Conservation (phyloP, 2,888 invertebrate genomes). For the Folsomia manolachei region DNA sequence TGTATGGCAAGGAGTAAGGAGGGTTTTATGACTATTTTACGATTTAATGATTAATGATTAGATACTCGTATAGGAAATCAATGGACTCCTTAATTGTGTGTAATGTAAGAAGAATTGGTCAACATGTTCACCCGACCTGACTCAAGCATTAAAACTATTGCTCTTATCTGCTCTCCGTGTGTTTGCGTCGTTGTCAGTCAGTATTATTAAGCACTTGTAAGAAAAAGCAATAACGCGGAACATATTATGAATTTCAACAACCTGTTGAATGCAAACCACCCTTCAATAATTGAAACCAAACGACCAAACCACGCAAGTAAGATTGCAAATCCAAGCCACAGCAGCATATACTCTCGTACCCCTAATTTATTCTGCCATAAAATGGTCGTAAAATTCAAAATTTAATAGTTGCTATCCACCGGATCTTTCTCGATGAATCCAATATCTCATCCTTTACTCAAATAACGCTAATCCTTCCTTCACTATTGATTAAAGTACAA, state of each 20-base stretch:
- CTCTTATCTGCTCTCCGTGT: not conserved
- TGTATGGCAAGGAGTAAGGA: not conserved
- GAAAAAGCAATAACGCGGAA: not conserved
- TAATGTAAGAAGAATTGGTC: not conserved
- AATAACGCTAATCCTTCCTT: not conserved
- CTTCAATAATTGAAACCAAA: not conserved
- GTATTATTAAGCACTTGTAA: not conserved
- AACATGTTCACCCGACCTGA: not conserved
- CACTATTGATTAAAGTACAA: not conserved
- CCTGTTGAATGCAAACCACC: not conserved
- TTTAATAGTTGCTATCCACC: slow-evolving; percentile 4
- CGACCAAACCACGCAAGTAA: not conserved
- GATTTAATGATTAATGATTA: not conserved
- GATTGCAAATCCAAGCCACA: not conserved
- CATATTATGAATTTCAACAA: not conserved
- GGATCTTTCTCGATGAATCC: not conserved
- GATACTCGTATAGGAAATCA: not conserved
- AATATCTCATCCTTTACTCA: not conserved
- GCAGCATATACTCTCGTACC: not conserved
- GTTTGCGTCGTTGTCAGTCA: not conserved
- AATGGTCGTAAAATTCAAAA: slow-evolving; percentile 14
- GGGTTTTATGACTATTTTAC: not conserved
- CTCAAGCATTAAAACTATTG: not conserved
- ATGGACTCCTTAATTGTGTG: not conserved
- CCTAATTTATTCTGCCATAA: slow-evolving; percentile 16